Base-by-base conservation (phyloP, 2,113 vertebrate species). In the Ancistrus triradiatus region DNA sequence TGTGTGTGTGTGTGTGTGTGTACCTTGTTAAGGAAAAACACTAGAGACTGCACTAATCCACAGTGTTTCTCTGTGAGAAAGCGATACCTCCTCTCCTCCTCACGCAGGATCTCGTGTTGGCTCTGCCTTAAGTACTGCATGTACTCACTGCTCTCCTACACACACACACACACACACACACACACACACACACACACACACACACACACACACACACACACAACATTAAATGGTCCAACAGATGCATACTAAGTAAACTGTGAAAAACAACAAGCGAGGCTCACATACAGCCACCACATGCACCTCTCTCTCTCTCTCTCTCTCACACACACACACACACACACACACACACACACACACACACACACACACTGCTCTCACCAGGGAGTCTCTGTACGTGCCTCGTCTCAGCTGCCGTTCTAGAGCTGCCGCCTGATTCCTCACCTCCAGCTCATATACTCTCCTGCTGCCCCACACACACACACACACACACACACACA, bases 11-110 rank as follows among this genome's bases (percentile, higher is more conserved):
- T 40, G 15, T 37, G 47, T 53, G 7, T 43, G 3, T 74, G 46
- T 28, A 88, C 88, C 87, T 89, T 89, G 74, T 82, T 89, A 52
- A 90, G 79, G 31, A 90, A 81, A 59, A 83, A 90, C 7, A 89
- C 72, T 4, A 90, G 78, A 1, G 87, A 86, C 74, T 90, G 87
- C n/a, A 82, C 84, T 44, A 89, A 84, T 24, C 86, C 78, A 51
- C 92, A 92, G 81, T 98, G 94, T 73, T 95, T 97, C 78, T 98
- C 95, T 0, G 93, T 93, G 70, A 98, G 77, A 81, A 98, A 98
- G 35, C 94, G 94, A 57, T 98, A 98, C 59, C 95, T 90, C 19
- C 95, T 88, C 75, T 92, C 93, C 82, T 98, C 92, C 72, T 98
- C 94, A 74, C 90, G 87, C 44, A 95, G 87, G 0, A 94, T 95